phyloP scores from a whole-genome alignment of 2,888 invertebrate genomes.

The Drosophila suboccidentalis region DNA sequence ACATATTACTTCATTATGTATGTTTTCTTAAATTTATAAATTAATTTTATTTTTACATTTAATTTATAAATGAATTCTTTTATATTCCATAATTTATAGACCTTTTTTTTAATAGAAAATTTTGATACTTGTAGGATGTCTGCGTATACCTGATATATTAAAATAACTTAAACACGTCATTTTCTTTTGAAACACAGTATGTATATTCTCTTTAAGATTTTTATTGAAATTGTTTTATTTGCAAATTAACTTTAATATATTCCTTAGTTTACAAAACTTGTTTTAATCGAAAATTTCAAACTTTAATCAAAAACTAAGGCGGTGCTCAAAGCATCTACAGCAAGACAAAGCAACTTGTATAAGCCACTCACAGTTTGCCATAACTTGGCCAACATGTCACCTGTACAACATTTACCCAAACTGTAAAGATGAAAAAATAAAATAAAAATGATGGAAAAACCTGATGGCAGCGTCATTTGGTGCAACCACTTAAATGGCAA shows the following conservation, averaged over 20 bases:
- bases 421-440: slow-evolving; percentile 2
- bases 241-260: background rate
- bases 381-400: slow-evolving; percentile 62
- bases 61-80: no score
- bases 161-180: no score
- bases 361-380: background rate
- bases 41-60: no score
- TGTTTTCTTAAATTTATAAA: no score
- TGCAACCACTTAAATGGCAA: slow-evolving; percentile 80
- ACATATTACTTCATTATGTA: no score
- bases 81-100: no score
- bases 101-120: no score
- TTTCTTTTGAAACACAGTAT: no score
- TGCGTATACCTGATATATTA: no score
- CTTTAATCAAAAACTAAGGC: no score
- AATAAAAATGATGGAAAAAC: slow-evolving; percentile 25
- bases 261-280: background rate
- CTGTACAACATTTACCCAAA: slow-evolving; percentile 41
- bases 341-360: background rate
- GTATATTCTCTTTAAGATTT: no score
- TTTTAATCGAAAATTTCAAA: background rate
- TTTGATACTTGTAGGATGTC: no score
- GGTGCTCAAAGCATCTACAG: background rate
- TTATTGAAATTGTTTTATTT: background rate
- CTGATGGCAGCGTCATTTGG: slow-evolving; percentile 65